Percentiles rank a stretch among this genome's conserved stretches.
Evolutionary conservation across 2,797 vertebrate genomes (phyloP).

Genomic region (Coccyzus lansbergi): DNA sequence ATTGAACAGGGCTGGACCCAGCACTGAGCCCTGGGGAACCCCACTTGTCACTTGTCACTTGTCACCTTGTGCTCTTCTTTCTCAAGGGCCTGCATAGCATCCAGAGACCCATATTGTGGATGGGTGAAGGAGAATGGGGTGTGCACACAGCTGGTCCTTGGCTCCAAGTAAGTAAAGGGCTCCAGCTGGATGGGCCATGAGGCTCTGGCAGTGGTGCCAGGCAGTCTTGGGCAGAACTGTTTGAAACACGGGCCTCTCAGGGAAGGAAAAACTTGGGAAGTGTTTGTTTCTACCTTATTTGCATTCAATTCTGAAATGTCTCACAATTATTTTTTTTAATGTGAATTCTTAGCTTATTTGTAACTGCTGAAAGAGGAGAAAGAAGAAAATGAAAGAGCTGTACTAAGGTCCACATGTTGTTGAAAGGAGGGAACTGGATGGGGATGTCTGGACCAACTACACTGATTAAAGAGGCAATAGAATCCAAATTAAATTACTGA

Average conservation of each 20-base stretch:
- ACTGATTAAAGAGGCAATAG: conserved; percentile 64
- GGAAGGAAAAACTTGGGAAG: conserved; percentile 23
- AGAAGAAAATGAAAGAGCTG: conserved; percentile 47
- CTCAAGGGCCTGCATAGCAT: conserved; percentile 93
- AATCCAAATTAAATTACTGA: conserved; percentile 67
- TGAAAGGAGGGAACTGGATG: conserved; percentile 49
- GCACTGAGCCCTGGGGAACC: too few relatives aligned
- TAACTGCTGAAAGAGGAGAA: conserved; percentile 45
- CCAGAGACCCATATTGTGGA: conserved; percentile 96
- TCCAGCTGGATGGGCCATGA: not conserved
- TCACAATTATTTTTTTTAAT: conserved; percentile 3
- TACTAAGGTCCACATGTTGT: not conserved
- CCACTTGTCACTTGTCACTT: too few relatives aligned
- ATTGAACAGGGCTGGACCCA: too few relatives aligned
- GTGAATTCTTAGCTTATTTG: conserved; percentile 44
- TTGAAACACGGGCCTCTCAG: not conserved
- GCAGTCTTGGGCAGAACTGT: not conserved
- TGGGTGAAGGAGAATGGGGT: conserved; percentile 89
- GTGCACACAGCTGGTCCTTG: conserved; percentile 85
- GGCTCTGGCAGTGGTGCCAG: not conserved
- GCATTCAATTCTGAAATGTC: conserved; percentile 10
- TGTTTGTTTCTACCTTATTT: conserved; percentile 8
- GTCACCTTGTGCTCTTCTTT: conserved; percentile 3
- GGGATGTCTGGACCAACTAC: conserved; percentile 46
- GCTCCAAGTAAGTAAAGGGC: conserved; percentile 84